Evolutionary conservation across 2,797 vertebrate species (phyloP).

Genomic region (Xenentodon cancila): DNA sequence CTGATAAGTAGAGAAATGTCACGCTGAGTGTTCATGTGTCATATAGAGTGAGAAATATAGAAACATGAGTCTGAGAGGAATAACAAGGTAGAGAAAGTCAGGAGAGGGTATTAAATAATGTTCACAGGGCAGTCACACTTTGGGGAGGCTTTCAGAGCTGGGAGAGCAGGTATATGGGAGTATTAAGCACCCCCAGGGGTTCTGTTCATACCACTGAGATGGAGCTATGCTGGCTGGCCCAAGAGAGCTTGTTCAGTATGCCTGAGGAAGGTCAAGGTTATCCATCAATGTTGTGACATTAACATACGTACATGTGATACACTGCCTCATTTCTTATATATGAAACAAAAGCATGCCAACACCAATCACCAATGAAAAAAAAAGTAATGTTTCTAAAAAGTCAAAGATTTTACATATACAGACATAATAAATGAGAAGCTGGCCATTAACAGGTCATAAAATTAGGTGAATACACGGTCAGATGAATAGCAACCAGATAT

Average conservation of each 20-base stretch:
- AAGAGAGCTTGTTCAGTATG: conserved; percentile 20
- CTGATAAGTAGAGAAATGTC: conserved; percentile 31
- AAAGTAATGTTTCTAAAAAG: too few species aligned
- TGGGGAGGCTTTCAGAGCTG: conserved; percentile 62
- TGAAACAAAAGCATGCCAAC: too few species aligned
- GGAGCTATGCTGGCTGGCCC: conserved; percentile 22
- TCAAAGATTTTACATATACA: too few species aligned
- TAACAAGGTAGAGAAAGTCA: not conserved
- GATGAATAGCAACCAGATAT: too few species aligned
- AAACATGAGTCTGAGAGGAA: not conserved
- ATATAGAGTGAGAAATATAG: conserved; percentile 6
- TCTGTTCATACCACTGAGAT: conserved; percentile 47
- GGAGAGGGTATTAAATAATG: conserved; percentile 58
- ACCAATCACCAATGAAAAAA: too few species aligned
- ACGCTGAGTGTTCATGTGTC: conserved; percentile 46
- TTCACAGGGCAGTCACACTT: conserved; percentile 50
- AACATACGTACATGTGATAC: conserved; percentile 12
- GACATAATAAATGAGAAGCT: too few species aligned
- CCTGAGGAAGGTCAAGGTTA: not conserved
- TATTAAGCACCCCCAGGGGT: conserved; percentile 58
- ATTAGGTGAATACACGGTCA: too few species aligned
- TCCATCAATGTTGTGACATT: conserved; percentile 21
- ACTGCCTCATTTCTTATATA: not conserved
- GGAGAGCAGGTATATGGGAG: conserved; percentile 39
- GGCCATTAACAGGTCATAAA: too few species aligned